Evolutionary conservation across 53 echinoderm and acorn worm species (phyloP).

Genomic region (Mesocentrotus franciscanus): DNA sequence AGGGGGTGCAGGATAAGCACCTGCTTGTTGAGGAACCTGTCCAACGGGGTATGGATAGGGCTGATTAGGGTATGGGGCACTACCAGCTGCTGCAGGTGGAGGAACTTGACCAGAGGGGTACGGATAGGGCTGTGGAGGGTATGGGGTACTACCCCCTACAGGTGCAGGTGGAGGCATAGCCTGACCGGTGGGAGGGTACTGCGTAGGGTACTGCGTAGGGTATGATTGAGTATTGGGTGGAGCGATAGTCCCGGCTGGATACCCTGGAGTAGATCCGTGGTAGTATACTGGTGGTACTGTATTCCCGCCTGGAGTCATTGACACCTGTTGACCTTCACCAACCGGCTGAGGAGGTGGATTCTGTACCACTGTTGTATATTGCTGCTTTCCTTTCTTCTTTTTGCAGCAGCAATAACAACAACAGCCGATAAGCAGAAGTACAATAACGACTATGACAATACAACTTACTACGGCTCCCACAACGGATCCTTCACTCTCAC

Average conservation of each 20-base stretch:
- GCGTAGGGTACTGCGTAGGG: neutral
- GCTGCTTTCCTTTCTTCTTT: neutral
- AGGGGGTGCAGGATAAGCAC: neutral
- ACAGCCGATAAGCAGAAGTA: neutral
- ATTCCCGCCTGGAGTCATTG: neutral
- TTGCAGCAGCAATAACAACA: conserved; percentile 6
- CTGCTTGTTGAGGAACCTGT: neutral
- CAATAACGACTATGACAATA: neutral
- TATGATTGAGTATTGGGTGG: neutral
- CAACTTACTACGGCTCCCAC: neutral
- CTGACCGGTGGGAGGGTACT: neutral
- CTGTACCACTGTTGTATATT: conserved; percentile 7
- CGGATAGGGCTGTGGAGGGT: neutral
- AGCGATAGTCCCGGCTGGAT: neutral
- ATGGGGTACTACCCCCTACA: neutral
- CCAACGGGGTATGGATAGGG: neutral
- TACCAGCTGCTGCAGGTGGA: neutral
- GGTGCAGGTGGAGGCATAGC: neutral
- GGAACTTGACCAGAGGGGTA: neutral
- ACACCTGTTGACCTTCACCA: neutral
- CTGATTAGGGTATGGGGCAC: neutral
- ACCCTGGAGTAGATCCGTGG: neutral
- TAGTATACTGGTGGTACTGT: neutral
- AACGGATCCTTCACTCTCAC: neutral
- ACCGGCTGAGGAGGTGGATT: neutral